Percentiles rank a stretch among this genome's conserved stretches.
phyloP scores from a whole-genome alignment of 2,797 vertebrate genomes.

The Acomys russatus region DNA sequence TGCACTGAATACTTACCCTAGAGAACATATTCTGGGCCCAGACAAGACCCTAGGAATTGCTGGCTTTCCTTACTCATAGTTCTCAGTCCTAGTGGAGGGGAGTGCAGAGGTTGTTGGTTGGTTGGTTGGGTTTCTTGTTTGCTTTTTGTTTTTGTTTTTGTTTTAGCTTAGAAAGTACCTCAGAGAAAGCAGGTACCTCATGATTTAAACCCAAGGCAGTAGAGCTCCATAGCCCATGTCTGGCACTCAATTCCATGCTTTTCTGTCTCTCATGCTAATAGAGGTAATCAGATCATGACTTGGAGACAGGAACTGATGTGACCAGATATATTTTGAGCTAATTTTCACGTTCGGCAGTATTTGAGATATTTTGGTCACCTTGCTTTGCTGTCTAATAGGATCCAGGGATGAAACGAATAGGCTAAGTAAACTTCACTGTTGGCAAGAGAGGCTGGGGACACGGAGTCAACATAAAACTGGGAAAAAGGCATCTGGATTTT shows the following conservation, averaged over 20 bases:
- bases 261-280: not conserved
- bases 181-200: not conserved
- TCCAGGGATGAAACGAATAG: too few relatives aligned
- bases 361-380: not conserved
- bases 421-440: not conserved
- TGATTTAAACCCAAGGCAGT: not conserved
- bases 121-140: too few relatives aligned
- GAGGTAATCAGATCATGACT: not conserved
- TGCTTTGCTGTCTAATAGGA: not conserved
- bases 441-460: not conserved
- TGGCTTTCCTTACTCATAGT: not conserved
- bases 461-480: not conserved
- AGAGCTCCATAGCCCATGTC: not conserved
- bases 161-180: not conserved
- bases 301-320: conserved; percentile 32
- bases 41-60: not conserved
- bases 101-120: too few relatives aligned
- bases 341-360: not conserved
- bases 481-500: not conserved
- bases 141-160: too few relatives aligned
- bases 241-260: not conserved
- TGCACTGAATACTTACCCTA: not conserved
- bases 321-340: not conserved
- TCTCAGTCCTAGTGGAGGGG: not conserved
- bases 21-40: not conserved